Evolutionary conservation across 1,140 invertebrate species (phyloP), one percentile per base, ranked within the genome.

Genomic region (Vollenhovia emeryi): DNA sequence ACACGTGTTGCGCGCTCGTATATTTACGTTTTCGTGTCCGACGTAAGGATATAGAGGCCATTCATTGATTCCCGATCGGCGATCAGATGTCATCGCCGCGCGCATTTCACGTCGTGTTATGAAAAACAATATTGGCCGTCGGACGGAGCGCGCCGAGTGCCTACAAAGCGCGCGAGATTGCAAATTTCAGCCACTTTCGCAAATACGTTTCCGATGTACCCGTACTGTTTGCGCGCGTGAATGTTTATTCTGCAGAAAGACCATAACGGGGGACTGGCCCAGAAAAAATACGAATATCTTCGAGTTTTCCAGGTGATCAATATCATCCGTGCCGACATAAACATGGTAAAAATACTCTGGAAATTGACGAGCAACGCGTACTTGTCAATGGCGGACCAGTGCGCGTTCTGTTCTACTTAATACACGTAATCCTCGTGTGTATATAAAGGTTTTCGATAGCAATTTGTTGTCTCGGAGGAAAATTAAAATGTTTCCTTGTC

Each of bases 81-180:
- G 30, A 82, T 82, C n/a, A 80, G 64, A 71, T 45, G 66, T 82
- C 52, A 57, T 57, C 40, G 36, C 13, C 36, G 52, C 24, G 52
- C 24, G n/a, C 13, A 30, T 45, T 82, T 71, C 30, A 13, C 15
- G 18, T 57, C n/a, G 21, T 73, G 36, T 82, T 82, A 45, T 82
- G 78, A 82, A 73, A 82, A 82, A 82, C 66, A 82, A 82, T 82
- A 82, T 82, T 59, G 50, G 33, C 4, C 8, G 27, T n/a, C 43
- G 21, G 27, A 13, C 59, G 43, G 69, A 57, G 69, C 52, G 8
- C 9, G 33, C n/a, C n/a, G n/a, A n/a, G 24, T 45, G 27, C 7
- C 50, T 57, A 73, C n/a, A 57, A 82, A 82, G 50, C 27, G 13
- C 48, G 18, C 48, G 36, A 43, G 78, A 71, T 73, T 57, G 66